phyloP scores from a whole-genome alignment of 1,140 invertebrate genomes.

The Drosophila mayri region DNA sequence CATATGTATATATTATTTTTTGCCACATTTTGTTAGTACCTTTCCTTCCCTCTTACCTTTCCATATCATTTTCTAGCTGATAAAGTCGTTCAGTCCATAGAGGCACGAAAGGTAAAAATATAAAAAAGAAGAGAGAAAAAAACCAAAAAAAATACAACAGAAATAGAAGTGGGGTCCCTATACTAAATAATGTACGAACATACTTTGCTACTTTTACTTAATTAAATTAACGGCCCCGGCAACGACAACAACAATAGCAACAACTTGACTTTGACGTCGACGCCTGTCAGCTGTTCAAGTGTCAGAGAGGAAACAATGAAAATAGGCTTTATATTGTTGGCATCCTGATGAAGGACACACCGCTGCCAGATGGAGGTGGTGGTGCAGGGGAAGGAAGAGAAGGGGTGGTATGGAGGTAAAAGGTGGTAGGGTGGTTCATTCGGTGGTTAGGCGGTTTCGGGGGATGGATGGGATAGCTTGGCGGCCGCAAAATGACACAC shows the following conservation, averaged over 20 bases:
- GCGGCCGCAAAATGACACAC: slow-evolving; percentile 12
- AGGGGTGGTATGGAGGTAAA: background rate
- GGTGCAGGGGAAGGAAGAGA: background rate
- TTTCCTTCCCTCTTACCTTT: background rate
- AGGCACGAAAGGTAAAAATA: slow-evolving; percentile 21
- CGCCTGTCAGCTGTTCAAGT: slow-evolving; percentile 78
- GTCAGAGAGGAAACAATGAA: slow-evolving; percentile 75
- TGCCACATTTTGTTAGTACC: slow-evolving; percentile 4
- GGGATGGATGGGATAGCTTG: slow-evolving; percentile 8
- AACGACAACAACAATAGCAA: slow-evolving; percentile 38
- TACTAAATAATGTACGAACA: slow-evolving; percentile 71
- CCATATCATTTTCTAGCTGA: slow-evolving; percentile 39
- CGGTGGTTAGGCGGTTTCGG: slow-evolving; percentile 10
- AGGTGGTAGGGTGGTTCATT: slow-evolving; percentile 7
- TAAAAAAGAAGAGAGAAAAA: background rate
- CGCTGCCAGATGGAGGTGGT: slow-evolving; percentile 6
- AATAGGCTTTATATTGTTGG: slow-evolving; percentile 79
- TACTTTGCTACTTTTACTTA: slow-evolving; percentile 82
- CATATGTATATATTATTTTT: background rate
- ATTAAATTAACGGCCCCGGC: slow-evolving; percentile 78
- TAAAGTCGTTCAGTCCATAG: slow-evolving; percentile 41
- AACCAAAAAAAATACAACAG: background rate
- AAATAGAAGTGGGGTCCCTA: slow-evolving; percentile 3
- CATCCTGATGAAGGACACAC: slow-evolving; percentile 70
- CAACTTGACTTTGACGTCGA: slow-evolving; percentile 47